Evolutionary conservation across 2,888 invertebrate species (phyloP).

Genomic region (Itoplectis maculator): DNA sequence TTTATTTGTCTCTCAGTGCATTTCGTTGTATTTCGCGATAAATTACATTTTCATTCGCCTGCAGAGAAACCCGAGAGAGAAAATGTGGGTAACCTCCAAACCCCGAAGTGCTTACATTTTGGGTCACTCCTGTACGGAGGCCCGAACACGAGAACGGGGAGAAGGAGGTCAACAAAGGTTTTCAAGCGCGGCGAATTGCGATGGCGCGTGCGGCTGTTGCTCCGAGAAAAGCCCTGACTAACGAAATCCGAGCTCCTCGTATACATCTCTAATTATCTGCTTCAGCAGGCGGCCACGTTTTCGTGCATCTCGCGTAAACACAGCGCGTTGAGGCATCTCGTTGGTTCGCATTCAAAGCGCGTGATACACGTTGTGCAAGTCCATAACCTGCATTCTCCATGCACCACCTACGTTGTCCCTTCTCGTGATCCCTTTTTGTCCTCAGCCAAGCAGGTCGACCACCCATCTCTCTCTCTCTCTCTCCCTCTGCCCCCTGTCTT

Average conservation of each 20-base stretch:
- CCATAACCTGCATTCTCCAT: not conserved
- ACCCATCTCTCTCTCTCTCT: constrained; percentile 3
- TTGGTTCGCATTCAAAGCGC: not conserved
- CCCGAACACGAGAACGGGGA: constrained; percentile 1
- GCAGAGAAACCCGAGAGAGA: not conserved
- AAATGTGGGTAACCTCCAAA: not conserved
- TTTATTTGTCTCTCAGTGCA: not conserved
- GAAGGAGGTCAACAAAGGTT: not conserved
- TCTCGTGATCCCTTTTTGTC: constrained; percentile 14
- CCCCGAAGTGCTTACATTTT: too few species aligned
- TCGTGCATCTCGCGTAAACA: not conserved
- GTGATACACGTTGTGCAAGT: not conserved
- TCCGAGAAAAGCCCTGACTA: not conserved
- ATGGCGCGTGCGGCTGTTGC: not conserved
- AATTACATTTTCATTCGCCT: not conserved
- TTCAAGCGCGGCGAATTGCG: not conserved
- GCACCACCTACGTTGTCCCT: not conserved
- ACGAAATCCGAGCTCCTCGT: constrained; percentile 23
- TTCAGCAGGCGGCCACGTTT: not conserved
- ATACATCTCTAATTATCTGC: constrained; percentile 28
- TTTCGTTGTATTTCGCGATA: not conserved
- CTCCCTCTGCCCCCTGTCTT: too few species aligned
- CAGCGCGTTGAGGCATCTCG: not conserved
- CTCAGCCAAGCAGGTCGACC: constrained; percentile 16
- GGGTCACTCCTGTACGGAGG: too few species aligned